A percentile compares a stretch with the other conserved stretches of the same genome.
phyloP scores from a whole-genome alignment of 2,113 vertebrate genomes.

The Ia io region DNA sequence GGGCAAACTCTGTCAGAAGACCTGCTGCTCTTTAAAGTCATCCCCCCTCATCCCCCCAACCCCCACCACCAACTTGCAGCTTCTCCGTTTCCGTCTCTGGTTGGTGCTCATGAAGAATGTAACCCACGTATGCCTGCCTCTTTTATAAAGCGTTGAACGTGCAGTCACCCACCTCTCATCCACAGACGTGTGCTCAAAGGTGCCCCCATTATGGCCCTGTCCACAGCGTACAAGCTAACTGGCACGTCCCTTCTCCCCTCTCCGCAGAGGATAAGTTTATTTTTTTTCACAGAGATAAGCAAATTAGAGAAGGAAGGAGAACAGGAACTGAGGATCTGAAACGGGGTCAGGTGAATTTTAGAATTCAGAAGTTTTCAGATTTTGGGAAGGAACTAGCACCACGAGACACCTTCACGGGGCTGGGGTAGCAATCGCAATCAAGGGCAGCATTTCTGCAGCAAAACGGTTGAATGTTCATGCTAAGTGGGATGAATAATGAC shows the following conservation, averaged over 20 bases:
- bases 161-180: not conserved
- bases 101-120: not conserved
- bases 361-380: not conserved
- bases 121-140: not conserved
- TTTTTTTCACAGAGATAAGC: not conserved
- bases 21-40: not conserved
- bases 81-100: not conserved
- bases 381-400: not conserved
- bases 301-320: not conserved
- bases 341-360: not conserved
- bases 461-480: not conserved
- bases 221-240: not conserved
- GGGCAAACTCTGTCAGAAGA: not conserved
- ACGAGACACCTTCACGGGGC: fast-evolving
- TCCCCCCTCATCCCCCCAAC: not conserved
- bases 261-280: not conserved
- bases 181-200: not conserved
- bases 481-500: too few species aligned
- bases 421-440: too few species aligned
- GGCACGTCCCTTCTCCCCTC: too few species aligned
- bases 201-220: not conserved
- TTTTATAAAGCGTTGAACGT: not conserved
- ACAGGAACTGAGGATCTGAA: not conserved
- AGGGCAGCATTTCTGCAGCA: not conserved
- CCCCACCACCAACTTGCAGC: not conserved